These are phyloP conservation scores for Carettochelys insculpta DNA, from an alignment of 2,113 vertebrate species.

Conservation along the genomic window DNA sequence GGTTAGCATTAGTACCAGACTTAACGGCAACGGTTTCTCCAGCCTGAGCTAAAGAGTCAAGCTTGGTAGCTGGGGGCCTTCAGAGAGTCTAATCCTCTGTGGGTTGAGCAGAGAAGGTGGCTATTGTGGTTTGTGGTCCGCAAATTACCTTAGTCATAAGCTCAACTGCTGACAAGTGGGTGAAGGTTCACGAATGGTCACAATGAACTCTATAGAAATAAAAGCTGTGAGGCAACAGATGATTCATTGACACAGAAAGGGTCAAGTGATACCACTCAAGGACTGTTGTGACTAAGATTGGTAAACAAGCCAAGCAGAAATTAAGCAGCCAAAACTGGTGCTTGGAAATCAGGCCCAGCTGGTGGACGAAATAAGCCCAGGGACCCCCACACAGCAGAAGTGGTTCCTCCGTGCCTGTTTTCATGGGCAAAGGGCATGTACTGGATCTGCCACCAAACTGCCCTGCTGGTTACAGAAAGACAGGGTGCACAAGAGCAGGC, in stretches of 20 bases:
- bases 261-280: neutral
- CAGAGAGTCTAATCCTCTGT: neutral
- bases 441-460: accelerated
- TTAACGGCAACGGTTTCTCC: neutral
- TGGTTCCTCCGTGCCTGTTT: neutral
- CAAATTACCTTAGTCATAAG: neutral
- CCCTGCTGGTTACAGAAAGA: neutral
- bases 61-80: neutral
- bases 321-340: neutral
- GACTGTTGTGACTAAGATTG: neutral
- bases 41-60: neutral
- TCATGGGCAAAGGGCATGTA: accelerated
- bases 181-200: neutral
- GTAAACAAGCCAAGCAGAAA: neutral
- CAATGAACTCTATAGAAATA: neutral
- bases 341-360: neutral
- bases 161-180: neutral
- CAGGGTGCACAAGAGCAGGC: accelerated
- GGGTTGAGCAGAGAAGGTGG: neutral
- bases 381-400: neutral
- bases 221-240: neutral
- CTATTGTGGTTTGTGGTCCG: neutral
- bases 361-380: neutral
- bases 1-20: no score
- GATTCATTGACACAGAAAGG: neutral